Base-by-base conservation (phyloP, 2,888 invertebrate genomes). In the Stenodema calcarata region DNA sequence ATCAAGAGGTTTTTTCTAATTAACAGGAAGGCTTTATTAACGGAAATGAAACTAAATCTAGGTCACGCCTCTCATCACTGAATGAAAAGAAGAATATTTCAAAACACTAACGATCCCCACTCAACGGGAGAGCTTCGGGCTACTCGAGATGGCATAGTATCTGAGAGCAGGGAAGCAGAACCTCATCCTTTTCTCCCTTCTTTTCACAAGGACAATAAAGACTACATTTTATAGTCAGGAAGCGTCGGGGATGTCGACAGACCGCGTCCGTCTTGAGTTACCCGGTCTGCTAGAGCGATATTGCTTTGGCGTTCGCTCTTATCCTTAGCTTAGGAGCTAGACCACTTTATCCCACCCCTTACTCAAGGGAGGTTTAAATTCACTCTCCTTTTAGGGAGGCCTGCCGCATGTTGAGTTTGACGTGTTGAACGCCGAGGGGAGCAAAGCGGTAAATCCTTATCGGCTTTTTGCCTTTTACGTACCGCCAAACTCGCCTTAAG, bases 201-300 rank as follows among this genome's bases (percentile, higher is more conserved):
- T 35, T 30, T 28, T 6, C 73, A 30, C 30, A 35, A 35, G 73
- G 35, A 73, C 73, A 73, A 73, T 73, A 28, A 73, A 73, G 73
- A 73, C 30, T 73, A 30, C 73, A 73, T 73, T 73, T 70, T 73
- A 73, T 28, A 28, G 30, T 35, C 30, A 6, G n/a, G n/a, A n/a
- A 28, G 73, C 73, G 73, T 28, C 30, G 28, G 28, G 18, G 35
- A 27, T 70, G 70, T 70, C 70, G 30, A 70, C 70, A 70, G 27
- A 70, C 70, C 70, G 70, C 70, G 73, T 73, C 73, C 73, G 28
- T 73, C 30, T 73, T 73, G 73, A 30, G 73, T 73, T 28, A 35
- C 73, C n/a, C 30, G 16, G n/a, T 73, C 35, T 73, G 30, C 54
- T 12, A 2, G 42, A 50, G 16, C 50, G 50, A 12, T 50, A 18